Evolutionary conservation across 2,888 invertebrate genomes (phyloP).

Genomic region (Andrena camellia): DNA sequence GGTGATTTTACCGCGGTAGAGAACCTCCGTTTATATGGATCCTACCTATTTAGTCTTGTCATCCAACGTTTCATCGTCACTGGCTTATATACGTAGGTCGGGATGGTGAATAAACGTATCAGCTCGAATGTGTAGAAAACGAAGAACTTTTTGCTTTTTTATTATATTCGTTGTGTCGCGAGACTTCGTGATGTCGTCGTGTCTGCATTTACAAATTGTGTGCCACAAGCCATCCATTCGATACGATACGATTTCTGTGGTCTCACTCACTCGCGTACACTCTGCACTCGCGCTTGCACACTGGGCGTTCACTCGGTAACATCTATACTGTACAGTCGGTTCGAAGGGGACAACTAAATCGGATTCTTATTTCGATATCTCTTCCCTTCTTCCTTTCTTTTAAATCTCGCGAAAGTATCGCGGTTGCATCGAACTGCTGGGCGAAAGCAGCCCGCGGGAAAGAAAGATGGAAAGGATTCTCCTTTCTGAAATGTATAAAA

Average conservation of each 20-base stretch:
- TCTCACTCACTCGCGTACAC: constrained; percentile 12
- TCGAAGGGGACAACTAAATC: constrained; percentile 34
- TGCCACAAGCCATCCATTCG: constrained; percentile 46
- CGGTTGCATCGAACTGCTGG: not conserved
- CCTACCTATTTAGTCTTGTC: not conserved
- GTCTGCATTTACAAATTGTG: constrained; percentile 58
- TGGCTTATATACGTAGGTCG: not conserved
- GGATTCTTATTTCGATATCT: constrained; percentile 23
- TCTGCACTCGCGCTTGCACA: not conserved
- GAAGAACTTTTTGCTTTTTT: constrained; percentile 70
- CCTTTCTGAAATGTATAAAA: constrained; percentile 37
- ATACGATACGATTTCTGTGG: constrained; percentile 16
- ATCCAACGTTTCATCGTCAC: not conserved
- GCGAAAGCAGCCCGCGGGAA: constrained; percentile 16
- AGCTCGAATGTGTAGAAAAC: constrained; percentile 65
- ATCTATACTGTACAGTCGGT: constrained; percentile 60
- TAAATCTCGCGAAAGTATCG: constrained; percentile 5
- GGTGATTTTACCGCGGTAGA: constrained; percentile 1
- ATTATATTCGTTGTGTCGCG: constrained; percentile 75
- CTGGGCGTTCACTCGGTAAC: not conserved
- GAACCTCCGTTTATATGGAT: not conserved
- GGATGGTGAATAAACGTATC: constrained; percentile 18
- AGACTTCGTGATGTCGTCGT: constrained; percentile 62
- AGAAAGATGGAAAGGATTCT: constrained; percentile 35
- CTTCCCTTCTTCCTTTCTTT: not conserved